Base-by-base conservation (phyloP, 2,113 vertebrate genomes). In the Callipepla californica region DNA sequence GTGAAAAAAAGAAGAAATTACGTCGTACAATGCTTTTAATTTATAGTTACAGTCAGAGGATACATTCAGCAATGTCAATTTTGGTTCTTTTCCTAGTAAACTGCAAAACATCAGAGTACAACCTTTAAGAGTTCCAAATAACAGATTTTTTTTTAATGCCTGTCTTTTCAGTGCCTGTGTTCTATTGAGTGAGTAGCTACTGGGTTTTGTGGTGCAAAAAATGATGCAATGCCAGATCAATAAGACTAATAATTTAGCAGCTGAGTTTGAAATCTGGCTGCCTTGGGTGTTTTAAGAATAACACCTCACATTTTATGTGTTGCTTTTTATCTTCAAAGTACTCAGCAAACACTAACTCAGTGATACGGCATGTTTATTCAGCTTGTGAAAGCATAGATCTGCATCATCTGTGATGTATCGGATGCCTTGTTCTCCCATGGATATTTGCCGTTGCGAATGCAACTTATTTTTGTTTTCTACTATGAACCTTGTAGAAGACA, bases 1-100 rank as follows among this genome's bases (percentile, higher is more conserved):
- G 80, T 94, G 94, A 58, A 80, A 88, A 86, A 87, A 83, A 62
- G 45, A 50, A 79, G 95, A 96, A 94, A 96, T 95, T 90, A 93
- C 82, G 82, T 82, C 0, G 3, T 79, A 89, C 89, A 92, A 94
- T 89, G 63, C 26, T 76, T 63, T 65, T 79, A 85, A 82, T 92
- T 80, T 90, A 88, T 96, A 94, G 96, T 92, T 90, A 83, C 73
- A 76, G 77, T 95, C 87, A 81, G 96, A 90, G 44, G 92, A 92
- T 93, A 92, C 87, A 57, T 40, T 78, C 80, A 80, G 80, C 59
- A 86, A 67, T 76, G 84, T 79, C 81, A 62, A 53, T 59, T 90
- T 74, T 59, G n/a, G 11, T 74, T 91, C 67, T 89, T 77, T 65
- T 87, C 72, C 63, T 78, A 83, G 15, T n/a, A 91, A 89, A 22